Conservation (phyloP, 2,113 vertebrate species). For the Elanus axillaris region DNA sequence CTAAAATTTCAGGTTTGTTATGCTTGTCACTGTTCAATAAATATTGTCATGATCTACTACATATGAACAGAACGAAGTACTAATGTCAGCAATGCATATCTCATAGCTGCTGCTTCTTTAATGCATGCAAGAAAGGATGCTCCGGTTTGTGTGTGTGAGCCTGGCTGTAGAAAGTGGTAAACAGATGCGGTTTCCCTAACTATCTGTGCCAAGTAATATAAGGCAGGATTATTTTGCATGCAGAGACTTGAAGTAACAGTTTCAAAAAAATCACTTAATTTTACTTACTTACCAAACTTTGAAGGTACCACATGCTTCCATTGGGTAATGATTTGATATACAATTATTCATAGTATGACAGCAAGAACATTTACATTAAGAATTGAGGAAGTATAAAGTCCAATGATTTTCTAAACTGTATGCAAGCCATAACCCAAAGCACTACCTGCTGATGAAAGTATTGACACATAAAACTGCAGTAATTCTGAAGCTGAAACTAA, state of each 20-base stretch:
- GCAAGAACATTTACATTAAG: background rate
- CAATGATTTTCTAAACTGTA: constrained; percentile 18
- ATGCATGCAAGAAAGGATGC: background rate
- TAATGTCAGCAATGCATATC: background rate
- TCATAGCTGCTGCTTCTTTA: background rate
- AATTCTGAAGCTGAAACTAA: background rate
- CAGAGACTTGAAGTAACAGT: background rate
- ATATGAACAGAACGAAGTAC: background rate
- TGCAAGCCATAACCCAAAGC: background rate
- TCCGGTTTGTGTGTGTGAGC: background rate
- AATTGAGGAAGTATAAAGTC: background rate
- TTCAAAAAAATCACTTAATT: background rate
- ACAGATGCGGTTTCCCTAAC: background rate
- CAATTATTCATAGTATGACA: background rate
- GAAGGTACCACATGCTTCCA: background rate
- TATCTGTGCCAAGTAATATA: background rate
- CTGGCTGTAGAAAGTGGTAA: background rate
- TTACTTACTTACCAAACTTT: background rate
- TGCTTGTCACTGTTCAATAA: background rate
- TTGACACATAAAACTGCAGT: background rate
- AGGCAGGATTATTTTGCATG: background rate
- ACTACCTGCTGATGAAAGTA: background rate
- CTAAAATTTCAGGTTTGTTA: background rate
- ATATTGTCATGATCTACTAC: background rate
- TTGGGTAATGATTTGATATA: background rate